Evolutionary conservation across 92 coral and sea anemone species (phyloP), one percentile per base, ranked within the genome.

Genomic region (Desmophyllum pertusum): DNA sequence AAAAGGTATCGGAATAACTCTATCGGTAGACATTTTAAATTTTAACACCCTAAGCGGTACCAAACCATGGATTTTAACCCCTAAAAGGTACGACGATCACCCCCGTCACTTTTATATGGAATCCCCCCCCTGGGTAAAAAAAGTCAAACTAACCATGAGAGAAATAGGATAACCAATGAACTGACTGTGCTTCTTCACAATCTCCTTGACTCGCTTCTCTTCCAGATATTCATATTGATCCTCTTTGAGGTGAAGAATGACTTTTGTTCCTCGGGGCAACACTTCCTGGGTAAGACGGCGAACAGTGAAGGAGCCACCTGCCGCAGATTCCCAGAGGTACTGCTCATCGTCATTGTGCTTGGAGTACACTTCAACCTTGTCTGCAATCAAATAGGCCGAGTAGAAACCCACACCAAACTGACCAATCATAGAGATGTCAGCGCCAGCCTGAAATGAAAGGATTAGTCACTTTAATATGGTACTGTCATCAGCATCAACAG

Each of bases 341-440:
- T 97, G 98, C 76, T 97, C 99, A 43, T 97, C 99, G 73, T 97
- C 99, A 39, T 97, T 97, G 90, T 97, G 98, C 73, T 97, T 97
- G 89, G 99, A 92, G 83, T 87, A 62, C 8, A 97, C 99, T 15
- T 90, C 90, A n/a, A 97, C 99, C 79, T 78, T 97, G 74, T 88
- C 98, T 7, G 98, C 97, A 41, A 97, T 95, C 91, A 97, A 86
- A 88, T 97, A 97, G 36, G 98, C 89, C 15, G 99, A 97, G 94
- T 97, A 97, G 86, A 97, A 97, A 55, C 99, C 99, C 48, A 97
- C 99, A 83, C 99, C 99, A 89, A 97, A 97, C 77, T 97, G 99
- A 70, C 99, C 99, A 89, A 97, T 97, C 99, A 97, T 97, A 64
- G 99, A 97, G 67, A 97, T 97, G 83, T 97, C 99, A 23, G 99